Base-by-base conservation (phyloP, 2,113 vertebrate genomes). In the Brevimyrus niger region DNA sequence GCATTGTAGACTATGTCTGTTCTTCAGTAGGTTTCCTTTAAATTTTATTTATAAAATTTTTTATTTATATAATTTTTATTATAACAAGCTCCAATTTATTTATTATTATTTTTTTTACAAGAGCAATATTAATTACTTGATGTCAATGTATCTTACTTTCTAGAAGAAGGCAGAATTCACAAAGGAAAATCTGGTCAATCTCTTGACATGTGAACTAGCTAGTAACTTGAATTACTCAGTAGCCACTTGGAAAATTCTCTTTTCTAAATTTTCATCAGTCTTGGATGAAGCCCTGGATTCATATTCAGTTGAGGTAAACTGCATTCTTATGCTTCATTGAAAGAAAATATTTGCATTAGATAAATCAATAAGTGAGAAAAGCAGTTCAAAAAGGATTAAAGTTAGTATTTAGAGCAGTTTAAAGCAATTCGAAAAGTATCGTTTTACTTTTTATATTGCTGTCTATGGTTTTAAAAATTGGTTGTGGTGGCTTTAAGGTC, bases 1-100 rank as follows among this genome's bases (percentile, higher is more conserved):
- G 47, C 88, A 89, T 94, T 89, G 47, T 19, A 44, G 50, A 89
- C 7, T 89, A 90, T 31, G 92, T 92, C 80, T 94, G 94, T 58
- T 92, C 93, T 27, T 87, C 76, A 21, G 94, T 94, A 92, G 89
- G 90, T 44, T 3, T 50, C 19, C 23, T 15, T 88, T 61, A n/a
- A 61, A n/a, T 61, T 9, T n/a, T 9, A 61, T 61, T n/a, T n/a
- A n/a, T n/a, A n/a, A n/a, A n/a, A n/a, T n/a, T n/a, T n/a, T n/a
- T n/a, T n/a, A n/a, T n/a, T n/a, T n/a, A n/a, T n/a, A n/a, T n/a
- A n/a, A n/a, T n/a, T n/a, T n/a, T 61, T n/a, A 61, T 61, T 61
- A 23, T 7, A 61, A 7, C 55, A n/a, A 61, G 55, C 55, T 61
- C 55, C 55, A 58, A n/a, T 58, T 58, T 58, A 9, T 58, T 58